Base-by-base conservation (phyloP, 2,888 invertebrate species). In the Andrena minutula region DNA sequence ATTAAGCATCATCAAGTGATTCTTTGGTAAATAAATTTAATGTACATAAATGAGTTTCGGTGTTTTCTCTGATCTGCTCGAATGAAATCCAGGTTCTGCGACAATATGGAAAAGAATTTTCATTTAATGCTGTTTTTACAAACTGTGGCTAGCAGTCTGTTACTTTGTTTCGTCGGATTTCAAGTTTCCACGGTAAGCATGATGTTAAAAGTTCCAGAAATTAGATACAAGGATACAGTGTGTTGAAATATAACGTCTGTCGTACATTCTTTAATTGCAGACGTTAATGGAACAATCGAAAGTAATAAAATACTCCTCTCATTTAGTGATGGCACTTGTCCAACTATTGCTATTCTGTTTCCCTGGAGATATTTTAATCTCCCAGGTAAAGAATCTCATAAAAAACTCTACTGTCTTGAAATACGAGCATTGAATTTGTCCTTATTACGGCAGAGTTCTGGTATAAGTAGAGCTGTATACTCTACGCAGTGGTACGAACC, bases 331-430 rank as follows among this genome's bases (percentile, higher is more conserved):
- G 90, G 89, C 92, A 28, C 83, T 92, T 51, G 91, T 87, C 79
- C 92, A 92, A 84, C 81, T 92, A 16, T 60, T 92, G 7, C 79
- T 92, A 2, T 92, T 91, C 70, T 92, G 91, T 74, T 89, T 90
- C 82, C 91, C 92, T 2, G 91, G 92, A 23, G 92, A 91, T 49
- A 78, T 89, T 69, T 30, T 92, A 64, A 89, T 91, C 16, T 72
- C 56, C 30, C 84, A 91, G 87, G 92, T 88, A 75, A 71, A 51
- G 16, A 60, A 65, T 30, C 28, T 20, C 26, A n/a, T 26, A 16
- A n/a, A 35, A 83, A 69, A 58, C 30, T 47, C 23, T 6, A 51
- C 2, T 49, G 66, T 71, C 12, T 71, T 64, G 30, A 7, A 63
- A 56, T n/a, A 58, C 12, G 53, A 30, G 32, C 70, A 49, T 20